phyloP scores from a whole-genome alignment of 2,888 invertebrate species.

The Brachyptera putata region DNA sequence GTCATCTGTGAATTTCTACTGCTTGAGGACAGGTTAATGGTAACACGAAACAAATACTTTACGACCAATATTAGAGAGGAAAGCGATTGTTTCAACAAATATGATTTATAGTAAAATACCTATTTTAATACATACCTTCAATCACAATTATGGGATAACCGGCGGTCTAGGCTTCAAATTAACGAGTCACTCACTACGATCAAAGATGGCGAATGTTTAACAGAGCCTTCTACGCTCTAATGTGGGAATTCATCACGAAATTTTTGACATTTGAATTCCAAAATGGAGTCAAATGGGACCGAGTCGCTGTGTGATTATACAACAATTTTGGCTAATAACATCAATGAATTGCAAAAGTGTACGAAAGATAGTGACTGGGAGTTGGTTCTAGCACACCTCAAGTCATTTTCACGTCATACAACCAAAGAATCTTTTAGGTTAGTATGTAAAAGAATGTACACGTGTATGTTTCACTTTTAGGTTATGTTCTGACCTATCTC shows the following conservation, averaged over 20 bases:
- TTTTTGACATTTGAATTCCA: neutral
- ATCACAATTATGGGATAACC: neutral
- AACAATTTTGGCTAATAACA: neutral
- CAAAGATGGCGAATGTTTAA: slow-evolving; percentile 4
- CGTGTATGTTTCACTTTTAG: neutral
- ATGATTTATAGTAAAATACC: neutral
- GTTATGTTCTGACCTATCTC: neutral
- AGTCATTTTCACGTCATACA: slow-evolving; percentile 32
- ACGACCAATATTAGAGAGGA: neutral
- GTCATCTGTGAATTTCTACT: no score
- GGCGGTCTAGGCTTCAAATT: no score
- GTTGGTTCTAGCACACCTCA: slow-evolving; percentile 52
- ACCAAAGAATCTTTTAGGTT: neutral
- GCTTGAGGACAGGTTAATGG: no score
- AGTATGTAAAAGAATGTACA: neutral
- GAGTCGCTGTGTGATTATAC: slow-evolving; percentile 2
- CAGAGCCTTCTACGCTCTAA: neutral
- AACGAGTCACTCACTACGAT: slow-evolving; percentile 5
- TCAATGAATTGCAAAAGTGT: neutral
- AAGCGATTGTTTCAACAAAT: neutral
- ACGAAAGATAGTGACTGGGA: slow-evolving; percentile 53
- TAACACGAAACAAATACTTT: neutral
- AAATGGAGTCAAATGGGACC: slow-evolving; percentile 3
- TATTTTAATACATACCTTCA: neutral
- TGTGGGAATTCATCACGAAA: neutral